Evolutionary conservation across 2,113 vertebrate genomes (phyloP), one percentile per base, ranked within the genome.

Genomic region (Corapipo altera): DNA sequence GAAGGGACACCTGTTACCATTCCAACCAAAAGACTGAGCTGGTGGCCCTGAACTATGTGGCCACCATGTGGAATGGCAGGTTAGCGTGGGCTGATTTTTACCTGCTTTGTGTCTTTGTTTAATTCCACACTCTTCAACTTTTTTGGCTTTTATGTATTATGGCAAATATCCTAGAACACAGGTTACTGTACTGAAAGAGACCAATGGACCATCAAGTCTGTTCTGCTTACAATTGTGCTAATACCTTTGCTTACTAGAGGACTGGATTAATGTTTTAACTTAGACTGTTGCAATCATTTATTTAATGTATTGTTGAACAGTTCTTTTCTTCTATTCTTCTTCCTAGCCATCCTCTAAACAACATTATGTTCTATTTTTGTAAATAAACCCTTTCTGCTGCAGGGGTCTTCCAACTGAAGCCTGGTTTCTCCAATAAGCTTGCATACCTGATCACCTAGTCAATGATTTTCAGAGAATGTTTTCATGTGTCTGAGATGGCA

Each of bases 101-200:
- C 79, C 77, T 93, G 76, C 85, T 96, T 81, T 88, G 16, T 93
- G 85, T 83, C 88, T 95, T 95, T 97, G 93, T 97, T 96, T 95
- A 89, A 84, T 78, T 93, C 73, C 57, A 78, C 73, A 27, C 14
- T 91, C 92, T 65, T 88, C 92, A 71, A 22, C 33, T 51, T 92
- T 91, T 96, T 90, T 95, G 70, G 66, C 93, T 86, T 95, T 91
- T 77, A 75, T 95, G 85, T 96, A 9, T 86, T 61, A 81, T 92
- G 96, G 95, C 83, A 97, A 96, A 96, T 96, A 94, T 93, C 83
- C 93, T 94, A 84, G 96, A 96, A 96, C 95, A 93, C 86, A 71
- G 69, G 83, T 96, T 96, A 78, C 79, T 75, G 69, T 72, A 64
- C 96, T 89, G 83, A 88, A 96, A 78, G 73, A 85, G 88, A 96